A percentile compares a stretch with the other conserved stretches of the same genome.
Evolutionary conservation across 2,113 vertebrate genomes (phyloP).

Genomic region (Oryzias curvinotus): DNA sequence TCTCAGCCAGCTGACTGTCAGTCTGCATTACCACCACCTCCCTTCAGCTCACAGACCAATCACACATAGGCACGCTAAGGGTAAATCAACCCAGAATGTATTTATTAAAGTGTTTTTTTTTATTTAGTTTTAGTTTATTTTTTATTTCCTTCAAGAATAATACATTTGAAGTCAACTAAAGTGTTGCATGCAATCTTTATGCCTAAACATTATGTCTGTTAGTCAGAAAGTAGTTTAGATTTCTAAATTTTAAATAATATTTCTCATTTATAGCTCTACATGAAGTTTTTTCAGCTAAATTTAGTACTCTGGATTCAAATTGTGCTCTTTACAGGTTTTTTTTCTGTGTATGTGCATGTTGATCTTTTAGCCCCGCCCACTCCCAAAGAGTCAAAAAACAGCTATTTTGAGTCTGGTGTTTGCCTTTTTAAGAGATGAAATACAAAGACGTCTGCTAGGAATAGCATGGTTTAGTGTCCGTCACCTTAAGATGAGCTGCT

Average conservation of each 20-base stretch:
- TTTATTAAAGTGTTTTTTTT: constrained; percentile 6
- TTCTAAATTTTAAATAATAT: too few relatives aligned
- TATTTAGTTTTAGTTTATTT: neutral
- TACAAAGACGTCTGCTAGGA: constrained; percentile 33
- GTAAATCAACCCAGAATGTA: too few relatives aligned
- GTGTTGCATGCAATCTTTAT: neutral
- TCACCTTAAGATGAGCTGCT: constrained; percentile 37
- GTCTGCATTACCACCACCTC: constrained; percentile 63
- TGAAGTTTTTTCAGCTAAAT: too few relatives aligned
- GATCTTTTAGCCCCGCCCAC: too few relatives aligned
- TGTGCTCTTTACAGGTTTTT: too few relatives aligned
- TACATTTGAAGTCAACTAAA: neutral
- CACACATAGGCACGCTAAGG: constrained; percentile 8
- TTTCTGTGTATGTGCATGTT: too few relatives aligned
- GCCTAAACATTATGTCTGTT: too few relatives aligned
- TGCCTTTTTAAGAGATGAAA: neutral
- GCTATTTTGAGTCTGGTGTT: too few relatives aligned
- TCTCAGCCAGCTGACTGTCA: constrained; percentile 63
- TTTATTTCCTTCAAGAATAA: neutral
- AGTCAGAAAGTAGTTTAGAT: too few relatives aligned
- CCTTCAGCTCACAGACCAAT: constrained; percentile 62
- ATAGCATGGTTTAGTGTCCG: constrained; percentile 57
- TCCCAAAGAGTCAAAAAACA: too few relatives aligned
- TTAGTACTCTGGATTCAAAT: too few relatives aligned
- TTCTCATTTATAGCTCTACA: too few relatives aligned